Base-by-base conservation (phyloP, 2,888 invertebrate species). In the Diadromus collaris region DNA sequence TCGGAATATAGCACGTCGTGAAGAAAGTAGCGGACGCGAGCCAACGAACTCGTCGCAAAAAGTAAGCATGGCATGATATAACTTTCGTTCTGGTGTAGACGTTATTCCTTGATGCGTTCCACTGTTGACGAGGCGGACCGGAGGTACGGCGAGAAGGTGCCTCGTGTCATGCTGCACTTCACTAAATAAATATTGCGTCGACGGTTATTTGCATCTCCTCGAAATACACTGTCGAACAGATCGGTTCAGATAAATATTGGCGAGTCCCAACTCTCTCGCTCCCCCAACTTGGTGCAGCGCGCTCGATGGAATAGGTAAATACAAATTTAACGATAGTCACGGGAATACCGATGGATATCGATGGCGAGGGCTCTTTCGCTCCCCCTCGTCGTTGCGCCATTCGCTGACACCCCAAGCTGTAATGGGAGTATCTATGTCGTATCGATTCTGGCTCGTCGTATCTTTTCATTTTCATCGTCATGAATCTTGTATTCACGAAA, bases 141-240 rank as follows among this genome's bases (percentile, higher is more conserved):
- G 61, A 69, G 76, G 64, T 67, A 68, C 38, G 10, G 46, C 51
- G 70, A 81, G 58, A 54, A 32, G 64, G 21, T 46, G 24, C 24
- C 21, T 13, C 21, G 63, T 68, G 34, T 60, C 32, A 74, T 38
- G 69, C 32, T 76, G 77, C 77, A 80, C 79, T 80, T 75, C 32
- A 56, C 68, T 78, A 79, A 80, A 78, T 78, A 81, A 81, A 81
- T 74, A 81, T 81, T 81, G 67, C 63, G 68, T 58, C 51, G 67
- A 64, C 48, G 71, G 67, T 24, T 81, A 81, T 81, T 81, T 79
- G 79, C 79, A 81, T 81, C 76, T 77, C 68, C 76, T 79, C 72
- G 68, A 72, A 64, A 80, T 81, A 81, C 76, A 76, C 58, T 70
- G 73, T 27, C 54, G 61, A 21, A 51, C 51, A 38, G 81, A 77